Evolutionary conservation across 2,888 invertebrate species (phyloP).

Genomic region (Leptodirus hochenwartii): DNA sequence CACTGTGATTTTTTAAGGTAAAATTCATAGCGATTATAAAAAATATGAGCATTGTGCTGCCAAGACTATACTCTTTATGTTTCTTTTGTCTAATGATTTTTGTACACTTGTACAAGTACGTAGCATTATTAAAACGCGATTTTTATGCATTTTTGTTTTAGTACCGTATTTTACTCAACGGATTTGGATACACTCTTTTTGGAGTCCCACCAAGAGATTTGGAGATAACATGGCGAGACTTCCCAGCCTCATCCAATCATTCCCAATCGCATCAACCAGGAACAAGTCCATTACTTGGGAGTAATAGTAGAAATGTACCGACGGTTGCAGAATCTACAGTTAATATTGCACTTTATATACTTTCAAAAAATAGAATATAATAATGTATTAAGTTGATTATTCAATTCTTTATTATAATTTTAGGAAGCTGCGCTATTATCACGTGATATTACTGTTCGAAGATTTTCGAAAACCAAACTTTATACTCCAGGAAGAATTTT

Average conservation of each 20-base stretch:
- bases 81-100: too few relatives aligned
- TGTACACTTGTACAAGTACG: too few relatives aligned
- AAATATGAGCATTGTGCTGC: too few relatives aligned
- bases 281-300: conserved; percentile 28
- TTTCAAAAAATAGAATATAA: too few relatives aligned
- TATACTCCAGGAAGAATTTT: conserved; percentile 67
- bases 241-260: too few relatives aligned
- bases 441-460: conserved; percentile 43
- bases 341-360: conserved; percentile 27
- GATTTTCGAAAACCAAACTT: conserved; percentile 50
- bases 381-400: too few relatives aligned
- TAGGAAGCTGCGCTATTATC: conserved; percentile 48
- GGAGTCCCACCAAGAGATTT: conserved; percentile 56
- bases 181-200: conserved; percentile 61
- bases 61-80: too few relatives aligned
- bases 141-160: too few relatives aligned
- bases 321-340: conserved; percentile 41
- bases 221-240: conserved; percentile 52
- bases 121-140: too few relatives aligned
- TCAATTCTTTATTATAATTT: too few relatives aligned
- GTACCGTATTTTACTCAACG: conserved; percentile 74
- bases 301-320: conserved; percentile 29
- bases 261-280: conserved; percentile 22
- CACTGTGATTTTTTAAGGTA: too few relatives aligned
- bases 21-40: too few relatives aligned